phyloP scores from a whole-genome alignment of 2,797 vertebrate genomes.

The Enteromius thamalakanensis region DNA sequence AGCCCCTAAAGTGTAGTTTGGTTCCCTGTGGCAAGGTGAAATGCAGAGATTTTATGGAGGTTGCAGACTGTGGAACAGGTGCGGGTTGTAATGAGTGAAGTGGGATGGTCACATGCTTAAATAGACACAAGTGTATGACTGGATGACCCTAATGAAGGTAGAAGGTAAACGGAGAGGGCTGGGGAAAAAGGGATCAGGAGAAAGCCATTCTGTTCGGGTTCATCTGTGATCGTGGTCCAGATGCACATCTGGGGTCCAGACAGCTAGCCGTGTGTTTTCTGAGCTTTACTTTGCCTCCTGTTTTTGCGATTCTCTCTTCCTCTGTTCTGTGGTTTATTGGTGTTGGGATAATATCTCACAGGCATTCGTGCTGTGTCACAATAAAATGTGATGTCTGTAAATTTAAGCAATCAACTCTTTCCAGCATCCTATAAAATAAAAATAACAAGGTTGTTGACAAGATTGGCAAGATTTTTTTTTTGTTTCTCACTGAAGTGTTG shows the following conservation, averaged over 20 bases:
- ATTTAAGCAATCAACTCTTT: slow-evolving; percentile 6
- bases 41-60: slow-evolving; percentile 57
- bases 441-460: slow-evolving; percentile 36
- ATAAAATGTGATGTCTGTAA: slow-evolving; percentile 22
- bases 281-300: slow-evolving; percentile 1
- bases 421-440: slow-evolving; percentile 21
- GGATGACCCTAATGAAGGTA: background rate
- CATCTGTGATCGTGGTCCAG: slow-evolving; percentile 67
- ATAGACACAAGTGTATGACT: background rate
- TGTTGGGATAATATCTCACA: slow-evolving; percentile 3
- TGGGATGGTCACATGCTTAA: slow-evolving; percentile 7
- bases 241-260: slow-evolving; percentile 76
- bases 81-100: slow-evolving; percentile 56
- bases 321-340: slow-evolving; percentile 16
- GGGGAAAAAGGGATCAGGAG: slow-evolving; percentile 54
- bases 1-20: slow-evolving; percentile 59
- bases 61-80: slow-evolving; percentile 63
- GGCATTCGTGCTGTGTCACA: slow-evolving; percentile 10
- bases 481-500: background rate
- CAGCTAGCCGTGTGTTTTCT: slow-evolving; percentile 28
- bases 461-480: background rate
- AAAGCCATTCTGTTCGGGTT: slow-evolving; percentile 64
- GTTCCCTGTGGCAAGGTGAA: slow-evolving; percentile 55
- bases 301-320: slow-evolving; percentile 29
- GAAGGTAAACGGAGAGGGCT: slow-evolving; percentile 16